These are phyloP conservation scores for Syngnathus rostellatus DNA, from an alignment of 2,797 vertebrate species.

Conservation along the genomic window DNA sequence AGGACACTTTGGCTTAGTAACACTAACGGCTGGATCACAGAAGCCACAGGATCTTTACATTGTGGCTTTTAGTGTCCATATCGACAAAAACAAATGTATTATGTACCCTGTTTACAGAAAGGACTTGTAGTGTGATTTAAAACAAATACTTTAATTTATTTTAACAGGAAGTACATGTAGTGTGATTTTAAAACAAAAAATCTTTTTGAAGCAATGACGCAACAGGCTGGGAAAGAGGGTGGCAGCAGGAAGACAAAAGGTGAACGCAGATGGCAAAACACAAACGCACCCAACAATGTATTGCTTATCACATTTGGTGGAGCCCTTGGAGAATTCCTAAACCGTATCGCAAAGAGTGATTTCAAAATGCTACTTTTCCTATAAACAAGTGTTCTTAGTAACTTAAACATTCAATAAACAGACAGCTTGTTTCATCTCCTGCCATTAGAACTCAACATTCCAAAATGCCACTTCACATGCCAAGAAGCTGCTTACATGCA, in stretches of 20 bases:
- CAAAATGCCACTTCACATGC: background rate
- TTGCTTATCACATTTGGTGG: slow-evolving; percentile 55
- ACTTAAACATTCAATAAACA: slow-evolving; percentile 44
- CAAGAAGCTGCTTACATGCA: background rate
- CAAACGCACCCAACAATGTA: slow-evolving; percentile 28
- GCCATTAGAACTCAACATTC: background rate
- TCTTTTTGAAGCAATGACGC: background rate
- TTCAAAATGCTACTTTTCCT: slow-evolving; percentile 31
- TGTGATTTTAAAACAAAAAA: background rate
- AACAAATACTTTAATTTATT: no score
- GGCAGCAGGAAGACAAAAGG: slow-evolving; percentile 46
- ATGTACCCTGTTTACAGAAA: background rate
- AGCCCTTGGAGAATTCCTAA: slow-evolving; percentile 52
- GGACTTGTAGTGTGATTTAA: background rate
- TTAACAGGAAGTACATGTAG: background rate
- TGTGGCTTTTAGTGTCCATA: slow-evolving; percentile 12
- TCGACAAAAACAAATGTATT: background rate
- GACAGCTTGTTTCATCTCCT: background rate
- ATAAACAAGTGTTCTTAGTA: slow-evolving; percentile 67
- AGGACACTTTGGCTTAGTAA: slow-evolving; percentile 33
- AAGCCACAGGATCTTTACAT: slow-evolving; percentile 19
- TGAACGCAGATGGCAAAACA: slow-evolving; percentile 25
- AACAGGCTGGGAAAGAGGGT: background rate
- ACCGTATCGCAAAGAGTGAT: background rate
- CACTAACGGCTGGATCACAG: slow-evolving; percentile 11